Conservation (phyloP, 2,113 vertebrate genomes). For the Brachypodius melanocephalos region DNA sequence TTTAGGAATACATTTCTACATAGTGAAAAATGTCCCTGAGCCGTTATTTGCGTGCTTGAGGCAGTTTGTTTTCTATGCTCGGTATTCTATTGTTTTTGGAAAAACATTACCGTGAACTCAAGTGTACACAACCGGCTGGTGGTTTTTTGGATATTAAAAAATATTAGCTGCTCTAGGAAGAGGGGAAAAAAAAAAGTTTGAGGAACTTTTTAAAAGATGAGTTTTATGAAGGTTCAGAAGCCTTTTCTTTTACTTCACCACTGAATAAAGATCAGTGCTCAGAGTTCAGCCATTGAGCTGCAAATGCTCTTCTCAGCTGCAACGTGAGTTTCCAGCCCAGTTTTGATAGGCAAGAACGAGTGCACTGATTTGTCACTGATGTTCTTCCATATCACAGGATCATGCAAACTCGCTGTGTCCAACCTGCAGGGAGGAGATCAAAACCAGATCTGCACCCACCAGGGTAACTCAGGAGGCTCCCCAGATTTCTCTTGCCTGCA, state of each 20-base stretch:
- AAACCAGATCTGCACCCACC: not conserved
- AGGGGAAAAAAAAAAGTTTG: not conserved
- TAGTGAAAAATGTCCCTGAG: not conserved
- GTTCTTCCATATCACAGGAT: not conserved
- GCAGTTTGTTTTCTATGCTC: not conserved
- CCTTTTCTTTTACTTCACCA: not conserved
- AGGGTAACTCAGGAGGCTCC: not conserved
- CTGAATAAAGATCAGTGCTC: not conserved
- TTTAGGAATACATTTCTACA: not conserved
- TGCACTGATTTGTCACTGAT: not conserved
- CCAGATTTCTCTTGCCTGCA: too few species aligned
- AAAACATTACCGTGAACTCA: not conserved
- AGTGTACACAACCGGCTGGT: not conserved
- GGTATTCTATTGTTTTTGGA: not conserved
- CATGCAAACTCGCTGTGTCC: not conserved
- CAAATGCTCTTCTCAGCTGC: not conserved
- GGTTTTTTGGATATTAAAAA: not conserved
- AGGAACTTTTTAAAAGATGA: not conserved
- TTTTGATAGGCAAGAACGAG: not conserved
- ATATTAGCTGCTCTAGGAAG: not conserved
- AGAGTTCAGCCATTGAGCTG: not conserved
- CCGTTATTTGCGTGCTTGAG: not conserved
- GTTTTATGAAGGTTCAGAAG: not conserved
- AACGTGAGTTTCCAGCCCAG: not conserved
- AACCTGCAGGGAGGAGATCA: not conserved